Base-by-base conservation (phyloP, 2,888 invertebrate species). In the Isotomurus palustris region DNA sequence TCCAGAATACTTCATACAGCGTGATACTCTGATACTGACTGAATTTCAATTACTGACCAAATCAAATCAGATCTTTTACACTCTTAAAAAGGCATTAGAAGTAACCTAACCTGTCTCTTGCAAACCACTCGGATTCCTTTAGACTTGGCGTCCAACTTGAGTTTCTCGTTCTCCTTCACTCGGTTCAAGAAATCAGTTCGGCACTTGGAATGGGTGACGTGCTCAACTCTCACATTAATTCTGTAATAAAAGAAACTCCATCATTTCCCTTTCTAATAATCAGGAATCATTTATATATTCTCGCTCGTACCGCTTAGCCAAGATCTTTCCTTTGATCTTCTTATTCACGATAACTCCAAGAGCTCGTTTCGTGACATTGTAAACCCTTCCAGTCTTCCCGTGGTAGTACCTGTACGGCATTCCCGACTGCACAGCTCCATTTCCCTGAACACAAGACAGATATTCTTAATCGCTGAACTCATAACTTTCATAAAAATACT, bases 341-440 rank as follows among this genome's bases (percentile, higher is more conserved):
- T 99, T 99, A 82, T 99, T 99, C 24, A 99, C 97, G 73, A 97
- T 92, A 8, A 99, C 92, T 71, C 99, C 99, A 53, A 99, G 84
- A 70, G 97, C 97, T 73, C 95, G 95, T 51, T 88, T 88, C 28
- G 97, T 96, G 3, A 99, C 96, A 72, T 99, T 99, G 82, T 90
- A 99, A 0, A 99, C 90, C 67, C 95, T 85, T 17, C 99, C 99
- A 60, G 99, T 99, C 79, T 94, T 95, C 43, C 99, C 99, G 73
- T 99, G 99, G 78, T 99, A 99, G 1, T 85, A 91, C 80, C 99
- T 99, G 82, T 94, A 91, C 56, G 99, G 99, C 96, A 99, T 95
- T 76, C 99, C 99, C 77, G 97, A 99, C 76, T 99, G 99, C 3
- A 99, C 92, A 52, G 97, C 97, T 74, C 99, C 97, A 78, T 97